Evolutionary conservation across 2,888 invertebrate genomes (phyloP).

Genomic region (Drosophila mimica): DNA sequence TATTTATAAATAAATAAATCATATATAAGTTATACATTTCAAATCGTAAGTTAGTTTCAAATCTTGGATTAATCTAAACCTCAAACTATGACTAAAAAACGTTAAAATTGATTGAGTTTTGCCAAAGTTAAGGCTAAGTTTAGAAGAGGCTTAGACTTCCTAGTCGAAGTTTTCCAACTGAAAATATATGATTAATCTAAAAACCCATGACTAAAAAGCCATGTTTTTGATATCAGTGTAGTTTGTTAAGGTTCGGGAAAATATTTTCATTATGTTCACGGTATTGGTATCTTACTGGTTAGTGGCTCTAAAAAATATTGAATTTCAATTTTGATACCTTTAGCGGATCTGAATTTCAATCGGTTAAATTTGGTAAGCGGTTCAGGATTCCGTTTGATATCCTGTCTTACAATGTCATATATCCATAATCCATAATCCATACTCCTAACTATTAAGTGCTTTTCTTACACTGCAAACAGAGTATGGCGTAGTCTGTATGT

Average conservation of each 20-base stretch:
- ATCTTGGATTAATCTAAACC: background rate
- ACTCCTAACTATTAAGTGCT: rapidly evolving
- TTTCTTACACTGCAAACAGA: background rate
- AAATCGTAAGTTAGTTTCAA: too few relatives aligned
- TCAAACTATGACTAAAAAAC: background rate
- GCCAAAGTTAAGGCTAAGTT: background rate
- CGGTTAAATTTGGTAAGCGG: background rate
- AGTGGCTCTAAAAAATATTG: background rate
- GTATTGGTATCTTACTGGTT: background rate
- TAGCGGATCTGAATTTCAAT: background rate
- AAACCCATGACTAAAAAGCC: background rate
- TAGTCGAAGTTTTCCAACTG: too few relatives aligned
- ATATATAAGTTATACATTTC: too few relatives aligned
- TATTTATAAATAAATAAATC: too few relatives aligned
- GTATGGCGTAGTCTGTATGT: conserved; percentile 5
- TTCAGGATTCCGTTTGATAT: background rate
- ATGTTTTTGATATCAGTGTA: too few relatives aligned
- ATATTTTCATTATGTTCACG: background rate
- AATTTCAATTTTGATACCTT: background rate
- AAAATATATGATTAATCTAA: background rate
- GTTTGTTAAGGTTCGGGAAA: background rate
- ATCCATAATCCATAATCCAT: background rate
- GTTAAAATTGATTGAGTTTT: background rate
- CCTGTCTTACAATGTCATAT: background rate
- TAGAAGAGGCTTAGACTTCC: too few relatives aligned